A percentile compares a stretch with the other conserved stretches of the same genome.
These are phyloP conservation scores for Cyprinodon diabolis DNA, from an alignment of 2,797 vertebrate genomes.

Conservation along the genomic window DNA sequence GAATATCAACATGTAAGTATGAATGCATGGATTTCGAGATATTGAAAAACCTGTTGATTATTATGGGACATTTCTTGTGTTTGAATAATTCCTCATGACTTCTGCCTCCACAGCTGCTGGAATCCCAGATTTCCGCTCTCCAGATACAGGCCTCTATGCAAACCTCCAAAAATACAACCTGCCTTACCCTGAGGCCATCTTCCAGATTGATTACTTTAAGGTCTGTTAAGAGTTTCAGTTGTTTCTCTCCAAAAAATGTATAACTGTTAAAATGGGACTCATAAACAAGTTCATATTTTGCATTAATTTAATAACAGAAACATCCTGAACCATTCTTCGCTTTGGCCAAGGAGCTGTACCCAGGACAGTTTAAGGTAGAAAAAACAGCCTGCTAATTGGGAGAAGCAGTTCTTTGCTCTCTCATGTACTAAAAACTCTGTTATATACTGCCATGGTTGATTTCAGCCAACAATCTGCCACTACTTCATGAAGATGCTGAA, in stretches of 20 bases:
- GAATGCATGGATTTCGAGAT: not conserved
- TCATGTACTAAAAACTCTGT: conserved; percentile 4
- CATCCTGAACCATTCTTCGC: conserved; percentile 93
- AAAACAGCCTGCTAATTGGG: not conserved
- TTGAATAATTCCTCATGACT: not conserved
- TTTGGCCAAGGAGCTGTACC: conserved; percentile 90
- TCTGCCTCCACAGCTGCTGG: conserved; percentile 83
- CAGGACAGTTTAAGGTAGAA: conserved; percentile 91
- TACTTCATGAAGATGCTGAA: conserved; percentile 92
- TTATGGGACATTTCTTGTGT: not conserved
- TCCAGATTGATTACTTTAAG: conserved; percentile 93
- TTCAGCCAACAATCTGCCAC: conserved; percentile 89
- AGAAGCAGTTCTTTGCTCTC: not conserved
- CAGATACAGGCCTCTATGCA: conserved; percentile 88
- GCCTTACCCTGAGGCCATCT: conserved; percentile 92
- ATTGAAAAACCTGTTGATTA: not conserved
- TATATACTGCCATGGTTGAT: conserved; percentile 1
- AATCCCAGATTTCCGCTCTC: conserved; percentile 93
- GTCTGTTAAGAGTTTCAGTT: conserved; percentile 60
- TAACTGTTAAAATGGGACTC: not conserved
- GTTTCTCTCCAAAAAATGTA: not conserved
- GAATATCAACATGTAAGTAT: conserved; percentile 93
- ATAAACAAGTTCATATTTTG: not conserved
- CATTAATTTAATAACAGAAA: conserved; percentile 76
- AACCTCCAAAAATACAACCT: conserved; percentile 90